Evolutionary conservation across 2,113 vertebrate species (phyloP).

Genomic region (Malurus cyaneus): DNA sequence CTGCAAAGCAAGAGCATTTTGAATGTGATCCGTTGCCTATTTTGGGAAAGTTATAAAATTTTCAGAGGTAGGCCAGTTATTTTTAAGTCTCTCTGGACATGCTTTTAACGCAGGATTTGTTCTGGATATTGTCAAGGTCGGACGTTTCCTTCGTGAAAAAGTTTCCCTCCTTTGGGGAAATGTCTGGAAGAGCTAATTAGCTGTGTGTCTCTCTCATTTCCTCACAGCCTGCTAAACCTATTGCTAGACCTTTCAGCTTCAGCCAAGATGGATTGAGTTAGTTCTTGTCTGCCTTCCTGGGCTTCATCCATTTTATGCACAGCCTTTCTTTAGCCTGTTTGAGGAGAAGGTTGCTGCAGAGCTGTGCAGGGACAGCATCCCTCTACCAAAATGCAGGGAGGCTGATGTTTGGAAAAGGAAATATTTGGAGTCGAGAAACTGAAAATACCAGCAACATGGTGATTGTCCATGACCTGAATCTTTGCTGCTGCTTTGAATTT

Average conservation of each 20-base stretch:
- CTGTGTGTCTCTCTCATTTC: constrained; percentile 2
- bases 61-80: constrained; percentile 61
- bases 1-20: constrained; percentile 18
- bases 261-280: not conserved
- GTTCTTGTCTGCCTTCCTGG: not conserved
- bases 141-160: not conserved
- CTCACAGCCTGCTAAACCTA: not conserved
- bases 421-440: not conserved
- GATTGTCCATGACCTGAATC: not conserved
- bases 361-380: not conserved
- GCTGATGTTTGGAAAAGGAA: not conserved
- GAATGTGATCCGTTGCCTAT: constrained; percentile 47
- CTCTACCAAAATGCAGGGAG: not conserved
- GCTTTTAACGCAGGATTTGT: constrained; percentile 30
- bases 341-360: not conserved
- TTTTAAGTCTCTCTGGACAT: constrained; percentile 50
- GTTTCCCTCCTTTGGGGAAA: not conserved
- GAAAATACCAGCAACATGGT: not conserved
- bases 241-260: not conserved
- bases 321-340: not conserved
- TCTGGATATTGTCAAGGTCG: constrained; percentile 51
- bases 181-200: constrained; percentile 46
- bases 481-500: not conserved
- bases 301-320: not conserved
- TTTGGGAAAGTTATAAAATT: constrained; percentile 48